A percentile compares a stretch with the other conserved stretches of the same genome.
Evolutionary conservation across 2,888 invertebrate genomes (phyloP).

Genomic region (Coelogynopora nodosa): DNA sequence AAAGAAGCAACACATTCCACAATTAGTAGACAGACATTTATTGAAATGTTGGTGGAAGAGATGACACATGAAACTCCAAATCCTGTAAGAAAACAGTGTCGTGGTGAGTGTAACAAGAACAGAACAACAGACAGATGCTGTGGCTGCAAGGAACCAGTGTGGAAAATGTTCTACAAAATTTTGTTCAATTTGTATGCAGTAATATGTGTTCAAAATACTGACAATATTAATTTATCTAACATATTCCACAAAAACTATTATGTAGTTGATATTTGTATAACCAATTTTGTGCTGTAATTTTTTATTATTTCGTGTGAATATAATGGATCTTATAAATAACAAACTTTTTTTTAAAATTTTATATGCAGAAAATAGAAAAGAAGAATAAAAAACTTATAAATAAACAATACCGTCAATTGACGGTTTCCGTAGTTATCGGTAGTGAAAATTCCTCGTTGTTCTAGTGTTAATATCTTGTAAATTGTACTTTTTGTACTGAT

Average conservation of each 20-base stretch:
- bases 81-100: conserved; percentile 29
- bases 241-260: conserved; percentile 31
- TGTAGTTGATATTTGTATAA: conserved; percentile 28
- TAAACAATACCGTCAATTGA: conserved; percentile 31
- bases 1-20: conserved; percentile 27
- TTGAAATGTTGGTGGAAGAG: conserved; percentile 37
- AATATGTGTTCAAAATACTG: conserved; percentile 31
- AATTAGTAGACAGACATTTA: conserved; percentile 23
- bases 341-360: not conserved
- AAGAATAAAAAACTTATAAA: conserved; percentile 28
- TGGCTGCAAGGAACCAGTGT: conserved; percentile 29
- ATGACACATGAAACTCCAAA: conserved; percentile 22
- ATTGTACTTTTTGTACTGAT: too few relatives aligned
- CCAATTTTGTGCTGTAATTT: conserved; percentile 31
- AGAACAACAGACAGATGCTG: conserved; percentile 30
- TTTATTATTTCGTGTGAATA: conserved; percentile 25
- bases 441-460: conserved; percentile 25
- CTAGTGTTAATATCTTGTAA: conserved; percentile 21
- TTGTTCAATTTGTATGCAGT: conserved; percentile 20
- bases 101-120: conserved; percentile 33
- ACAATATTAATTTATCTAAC: conserved; percentile 31
- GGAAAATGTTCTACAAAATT: conserved; percentile 33
- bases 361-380: conserved; percentile 27
- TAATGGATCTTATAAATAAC: conserved; percentile 27
- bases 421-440: conserved; percentile 24